phyloP scores from a whole-genome alignment of 2,797 vertebrate species.

The Gastrophryne carolinensis region DNA sequence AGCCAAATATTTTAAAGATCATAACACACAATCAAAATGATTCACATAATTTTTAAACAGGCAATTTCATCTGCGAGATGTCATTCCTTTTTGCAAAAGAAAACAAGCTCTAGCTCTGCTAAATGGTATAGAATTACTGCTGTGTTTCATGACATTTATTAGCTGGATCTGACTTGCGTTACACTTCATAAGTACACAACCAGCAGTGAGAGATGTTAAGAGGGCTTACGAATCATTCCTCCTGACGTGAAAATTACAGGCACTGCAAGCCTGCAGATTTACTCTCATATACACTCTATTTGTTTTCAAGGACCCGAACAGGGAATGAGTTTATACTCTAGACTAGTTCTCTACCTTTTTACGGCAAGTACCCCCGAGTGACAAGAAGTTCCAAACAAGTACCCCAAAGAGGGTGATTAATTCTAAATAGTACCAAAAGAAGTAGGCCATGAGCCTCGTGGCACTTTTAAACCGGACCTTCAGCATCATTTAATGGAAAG shows the following conservation, averaged over 20 bases:
- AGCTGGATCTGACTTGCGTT: slow-evolving; percentile 41
- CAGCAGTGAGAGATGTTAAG: slow-evolving; percentile 43
- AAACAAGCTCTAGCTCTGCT: slow-evolving; percentile 5
- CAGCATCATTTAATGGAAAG: too few species aligned
- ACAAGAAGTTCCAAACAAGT: too few species aligned
- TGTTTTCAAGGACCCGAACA: slow-evolving; percentile 43
- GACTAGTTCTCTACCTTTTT: too few species aligned
- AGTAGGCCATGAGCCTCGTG: too few species aligned
- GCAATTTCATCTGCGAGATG: neutral
- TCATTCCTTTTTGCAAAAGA: slow-evolving; percentile 3
- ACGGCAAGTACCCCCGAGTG: too few species aligned
- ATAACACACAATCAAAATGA: neutral
- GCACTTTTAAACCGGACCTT: too few species aligned
- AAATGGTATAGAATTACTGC: slow-evolving; percentile 20
- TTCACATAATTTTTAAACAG: slow-evolving; percentile 14
- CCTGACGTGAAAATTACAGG: slow-evolving; percentile 51
- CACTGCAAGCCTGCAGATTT: slow-evolving; percentile 25
- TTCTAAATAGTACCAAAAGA: too few species aligned
- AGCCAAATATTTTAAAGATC: neutral
- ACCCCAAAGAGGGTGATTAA: too few species aligned
- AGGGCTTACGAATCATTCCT: slow-evolving; percentile 42
- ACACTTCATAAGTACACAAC: slow-evolving; percentile 38
- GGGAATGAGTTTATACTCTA: too few species aligned
- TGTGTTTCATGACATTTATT: slow-evolving; percentile 34
- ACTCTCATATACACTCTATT: slow-evolving; percentile 20